These are phyloP conservation scores for Callyntrura sp. DNA, from an alignment of 2,888 invertebrate genomes.

Conservation along the genomic window DNA sequence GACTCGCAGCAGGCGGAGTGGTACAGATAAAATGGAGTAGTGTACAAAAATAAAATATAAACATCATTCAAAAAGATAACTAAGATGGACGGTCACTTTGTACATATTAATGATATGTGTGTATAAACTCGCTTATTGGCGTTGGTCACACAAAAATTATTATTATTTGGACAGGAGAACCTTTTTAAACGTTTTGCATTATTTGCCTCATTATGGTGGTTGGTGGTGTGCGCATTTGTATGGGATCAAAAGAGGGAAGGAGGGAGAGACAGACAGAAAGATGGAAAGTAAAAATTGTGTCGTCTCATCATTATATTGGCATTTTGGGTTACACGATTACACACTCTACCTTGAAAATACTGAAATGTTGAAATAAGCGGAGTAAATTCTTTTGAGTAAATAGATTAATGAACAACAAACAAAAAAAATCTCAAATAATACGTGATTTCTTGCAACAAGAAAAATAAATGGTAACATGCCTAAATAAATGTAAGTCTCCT, in stretches of 20 bases:
- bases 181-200: constrained; percentile 45
- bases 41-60: not conserved
- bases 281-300: constrained; percentile 42
- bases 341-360: constrained; percentile 41
- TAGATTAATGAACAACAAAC: constrained; percentile 52
- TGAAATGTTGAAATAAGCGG: constrained; percentile 37
- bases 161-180: constrained; percentile 51
- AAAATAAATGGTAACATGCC: constrained; percentile 3
- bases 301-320: constrained; percentile 59
- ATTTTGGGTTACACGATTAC: constrained; percentile 48
- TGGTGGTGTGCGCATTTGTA: not conserved
- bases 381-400: constrained; percentile 48
- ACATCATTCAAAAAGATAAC: too few species aligned
- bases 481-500: constrained; percentile 9
- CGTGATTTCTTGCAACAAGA: constrained; percentile 18
- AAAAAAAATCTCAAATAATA: constrained; percentile 11
- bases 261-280: not conserved
- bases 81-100: constrained; percentile 35
- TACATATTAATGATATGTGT: not conserved
- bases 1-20: constrained; percentile 36
- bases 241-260: too few species aligned
- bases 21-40: constrained; percentile 32
- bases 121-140: too few species aligned
- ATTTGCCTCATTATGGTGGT: not conserved
- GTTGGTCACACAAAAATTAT: not conserved